Evolutionary conservation across 2,888 invertebrate species (phyloP), one percentile per base, ranked within the genome.

Genomic region (Ecdyonurus torrentis): DNA sequence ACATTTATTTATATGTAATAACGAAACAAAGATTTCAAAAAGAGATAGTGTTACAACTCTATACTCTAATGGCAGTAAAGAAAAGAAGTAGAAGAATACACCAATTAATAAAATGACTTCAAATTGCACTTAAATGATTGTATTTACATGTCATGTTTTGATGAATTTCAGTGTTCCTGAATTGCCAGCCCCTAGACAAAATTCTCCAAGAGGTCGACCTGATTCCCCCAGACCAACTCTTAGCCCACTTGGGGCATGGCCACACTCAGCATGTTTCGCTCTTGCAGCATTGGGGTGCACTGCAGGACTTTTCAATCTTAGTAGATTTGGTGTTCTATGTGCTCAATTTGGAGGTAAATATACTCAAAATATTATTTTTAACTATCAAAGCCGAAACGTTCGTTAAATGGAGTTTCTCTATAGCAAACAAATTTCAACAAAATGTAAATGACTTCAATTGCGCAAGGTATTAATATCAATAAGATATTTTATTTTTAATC

Each of bases 251-350:
- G 82, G 81, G 59, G 79, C 77, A 66, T 86, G 86, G 86, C 85
- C 85, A 1, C 84, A 85, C 70, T 78, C 80, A 20, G 81, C 87
- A 70, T 90, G 90, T 72, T 85, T 90, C 50, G 84, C 87, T 73
- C 76, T 93, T 69, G 90, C 92, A 23, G 84, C 88, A 70, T 80
- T 92, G 58, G 87, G 89, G 66, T 92, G 92, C 74, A 91, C 91
- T 1, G 76, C 93, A 67, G 92, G 92, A 61, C 81, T 92, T 63
- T 92, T 91, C 76, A 92, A 91, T 76, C 86, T 93, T 69, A 89
- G 89, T 70, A 83, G 91, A 70, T 91, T 92, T 75, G 87, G 91
- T 69, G 84, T 89, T 69, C 83, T 92, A 69, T 89, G 91, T 70
- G 83, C 91, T 68, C 87, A 90, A 72, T 93, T 90, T 75, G 93